Percentiles rank a stretch among this genome's conserved stretches.
phyloP scores from a whole-genome alignment of 2,888 invertebrate genomes.

The Mechanitis messenoides region DNA sequence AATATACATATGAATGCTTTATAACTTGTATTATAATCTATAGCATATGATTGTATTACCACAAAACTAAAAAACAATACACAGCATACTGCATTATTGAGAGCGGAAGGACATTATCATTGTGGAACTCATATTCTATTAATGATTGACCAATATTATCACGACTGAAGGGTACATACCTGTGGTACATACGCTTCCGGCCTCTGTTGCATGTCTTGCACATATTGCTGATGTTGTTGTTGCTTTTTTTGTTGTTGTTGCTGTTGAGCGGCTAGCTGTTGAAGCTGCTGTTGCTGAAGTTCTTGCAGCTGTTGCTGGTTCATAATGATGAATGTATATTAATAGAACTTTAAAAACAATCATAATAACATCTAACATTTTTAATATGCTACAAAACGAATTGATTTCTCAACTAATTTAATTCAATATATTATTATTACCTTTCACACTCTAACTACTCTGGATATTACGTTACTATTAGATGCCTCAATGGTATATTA shows the following conservation, averaged over 20 bases:
- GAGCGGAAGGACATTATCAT: too few relatives aligned
- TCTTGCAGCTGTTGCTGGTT: constrained; percentile 51
- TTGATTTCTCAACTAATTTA: too few relatives aligned
- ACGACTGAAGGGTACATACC: constrained; percentile 32
- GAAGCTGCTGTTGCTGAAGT: constrained; percentile 51
- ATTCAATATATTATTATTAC: too few relatives aligned
- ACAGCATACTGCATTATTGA: too few relatives aligned
- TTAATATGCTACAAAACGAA: too few relatives aligned
- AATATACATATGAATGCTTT: background rate
- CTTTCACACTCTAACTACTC: too few relatives aligned
- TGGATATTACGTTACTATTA: too few relatives aligned
- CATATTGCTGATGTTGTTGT: constrained; percentile 48
- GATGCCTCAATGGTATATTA: too few relatives aligned
- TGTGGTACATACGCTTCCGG: constrained; percentile 51
- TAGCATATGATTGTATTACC: background rate
- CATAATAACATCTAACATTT: too few relatives aligned
- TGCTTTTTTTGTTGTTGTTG: constrained; percentile 56
- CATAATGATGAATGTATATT: constrained; percentile 21
- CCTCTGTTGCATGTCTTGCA: constrained; percentile 52
- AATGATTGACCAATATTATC: too few relatives aligned
- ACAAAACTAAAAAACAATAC: too few relatives aligned
- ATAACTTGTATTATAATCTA: background rate
- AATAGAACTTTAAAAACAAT: constrained; percentile 7
- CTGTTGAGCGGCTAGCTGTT: constrained; percentile 55
- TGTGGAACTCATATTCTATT: too few relatives aligned